Base-by-base conservation (phyloP, 1,140 invertebrate genomes). In the Venturia canescens region DNA sequence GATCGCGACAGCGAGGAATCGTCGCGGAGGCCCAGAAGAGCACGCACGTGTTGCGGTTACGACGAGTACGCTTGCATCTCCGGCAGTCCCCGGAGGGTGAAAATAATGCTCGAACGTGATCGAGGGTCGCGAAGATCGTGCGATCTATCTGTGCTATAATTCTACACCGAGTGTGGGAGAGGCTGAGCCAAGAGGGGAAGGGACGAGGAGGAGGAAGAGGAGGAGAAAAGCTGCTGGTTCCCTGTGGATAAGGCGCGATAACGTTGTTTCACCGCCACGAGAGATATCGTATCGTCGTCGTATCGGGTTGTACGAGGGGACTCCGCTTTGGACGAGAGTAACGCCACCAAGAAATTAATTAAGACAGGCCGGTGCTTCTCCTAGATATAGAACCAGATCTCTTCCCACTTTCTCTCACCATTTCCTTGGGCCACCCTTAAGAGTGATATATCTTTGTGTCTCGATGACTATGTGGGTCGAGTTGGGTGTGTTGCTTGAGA, bases 331-430 rank as follows among this genome's bases (percentile, higher is more conserved):
- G 70, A 72, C 34, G n/a, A 21, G 70, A 31, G n/a, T 18, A n/a
- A 11, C 15, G 70, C 70, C 70, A 44, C 70, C 29, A 72, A 72
- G 70, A 72, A 72, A 72, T 72, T 72, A 72, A 72, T 72, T 72
- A 72, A 72, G 70, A 44, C 38, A 48, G 18, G 70, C 21, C 38
- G 70, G 50, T 48, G 70, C 13, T 44, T 38, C 70, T 48, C 38
- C 38, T 11, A 44, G 70, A 9, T n/a, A 38, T 48, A 48, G 7
- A 50, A 72, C 38, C 48, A 72, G 70, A 72, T 72, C 70, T 72
- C 70, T 72, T 72, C 70, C 34, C 38, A 72, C 34, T 57, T 57
- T 23, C 53, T 57, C 38, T 9, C 38, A 44, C 38, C 13, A 44
- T 44, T 44, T 44, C 38, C 38, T 44, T 44, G 38, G 7, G 38